phyloP scores from a whole-genome alignment of 2,797 vertebrate genomes.

The Labroides dimidiatus region DNA sequence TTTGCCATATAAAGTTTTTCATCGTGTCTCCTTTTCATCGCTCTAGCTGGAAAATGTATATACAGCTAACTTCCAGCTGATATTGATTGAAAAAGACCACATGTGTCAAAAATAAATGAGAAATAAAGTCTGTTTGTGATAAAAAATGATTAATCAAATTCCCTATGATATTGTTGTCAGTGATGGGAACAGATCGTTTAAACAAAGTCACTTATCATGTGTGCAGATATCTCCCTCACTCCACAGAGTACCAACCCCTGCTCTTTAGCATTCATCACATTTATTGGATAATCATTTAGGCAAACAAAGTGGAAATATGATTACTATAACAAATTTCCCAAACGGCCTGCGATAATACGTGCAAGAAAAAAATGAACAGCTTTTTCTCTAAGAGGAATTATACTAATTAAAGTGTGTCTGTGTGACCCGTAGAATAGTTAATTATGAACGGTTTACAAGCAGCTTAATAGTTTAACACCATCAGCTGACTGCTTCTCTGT shows the following conservation, averaged over 20 bases:
- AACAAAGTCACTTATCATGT: background rate
- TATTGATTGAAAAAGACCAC: too few species aligned
- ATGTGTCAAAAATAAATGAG: too few species aligned
- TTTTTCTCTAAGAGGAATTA: slow-evolving; percentile 1
- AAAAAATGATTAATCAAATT: too few species aligned
- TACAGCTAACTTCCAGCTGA: too few species aligned
- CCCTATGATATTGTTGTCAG: background rate
- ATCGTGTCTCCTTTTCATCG: too few species aligned
- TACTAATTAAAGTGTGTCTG: slow-evolving; percentile 6
- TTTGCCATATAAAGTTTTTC: too few species aligned
- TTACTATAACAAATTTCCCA: background rate
- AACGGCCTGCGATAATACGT: background rate
- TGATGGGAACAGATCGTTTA: slow-evolving; percentile 35
- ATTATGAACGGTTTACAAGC: slow-evolving; percentile 1
- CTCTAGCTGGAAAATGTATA: too few species aligned
- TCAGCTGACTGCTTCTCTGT: background rate
- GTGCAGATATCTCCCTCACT: background rate
- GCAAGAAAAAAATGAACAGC: background rate
- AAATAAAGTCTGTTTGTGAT: too few species aligned
- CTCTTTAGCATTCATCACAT: slow-evolving; percentile 9
- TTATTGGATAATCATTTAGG: slow-evolving; percentile 6
- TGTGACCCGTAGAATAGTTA: slow-evolving; percentile 1
- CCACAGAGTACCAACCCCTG: background rate
- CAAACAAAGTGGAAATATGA: slow-evolving; percentile 5
- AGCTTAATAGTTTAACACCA: background rate